A percentile compares a stretch with the other conserved stretches of the same genome.
These are phyloP conservation scores for Stichodactyla helianthus DNA, from an alignment of 64 coral and sea anemone species.

Conservation along the genomic window DNA sequence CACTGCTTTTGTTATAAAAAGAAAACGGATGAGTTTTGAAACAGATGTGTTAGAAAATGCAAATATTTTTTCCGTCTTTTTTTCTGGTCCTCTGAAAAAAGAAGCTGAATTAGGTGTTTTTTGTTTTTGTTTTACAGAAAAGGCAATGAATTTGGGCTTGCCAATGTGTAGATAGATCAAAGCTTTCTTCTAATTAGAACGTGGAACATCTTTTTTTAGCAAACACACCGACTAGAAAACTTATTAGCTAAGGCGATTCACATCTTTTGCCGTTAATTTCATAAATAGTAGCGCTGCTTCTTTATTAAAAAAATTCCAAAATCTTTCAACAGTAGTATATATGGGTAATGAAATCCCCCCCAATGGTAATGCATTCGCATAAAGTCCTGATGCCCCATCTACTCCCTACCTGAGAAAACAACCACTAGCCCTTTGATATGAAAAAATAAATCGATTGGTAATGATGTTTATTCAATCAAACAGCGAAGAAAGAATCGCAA, in stretches of 20 bases:
- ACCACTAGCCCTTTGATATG: neutral
- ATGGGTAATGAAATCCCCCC: neutral
- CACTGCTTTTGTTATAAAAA: neutral
- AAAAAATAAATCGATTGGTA: neutral
- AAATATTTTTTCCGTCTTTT: too few relatives aligned
- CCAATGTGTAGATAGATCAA: too few relatives aligned
- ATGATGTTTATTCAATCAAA: conserved; percentile 1
- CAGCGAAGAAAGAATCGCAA: neutral
- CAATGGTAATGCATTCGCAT: neutral
- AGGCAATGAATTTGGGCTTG: too few relatives aligned
- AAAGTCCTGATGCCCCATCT: too few relatives aligned
- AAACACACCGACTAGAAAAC: neutral
- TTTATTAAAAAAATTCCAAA: neutral
- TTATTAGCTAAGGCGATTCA: neutral
- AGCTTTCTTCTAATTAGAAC: too few relatives aligned
- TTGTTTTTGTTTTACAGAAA: too few relatives aligned
- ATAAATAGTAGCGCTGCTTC: neutral
- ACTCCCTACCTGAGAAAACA: neutral
- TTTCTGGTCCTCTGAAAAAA: too few relatives aligned
- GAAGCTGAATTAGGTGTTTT: too few relatives aligned
- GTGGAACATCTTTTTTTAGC: neutral
- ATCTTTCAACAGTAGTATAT: neutral
- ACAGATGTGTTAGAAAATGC: too few relatives aligned
- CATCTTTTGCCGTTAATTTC: neutral
- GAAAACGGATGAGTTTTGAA: too few relatives aligned